These are phyloP conservation scores for Acanthisitta chloris DNA, from an alignment of 2,113 vertebrate species.

Conservation along the genomic window DNA sequence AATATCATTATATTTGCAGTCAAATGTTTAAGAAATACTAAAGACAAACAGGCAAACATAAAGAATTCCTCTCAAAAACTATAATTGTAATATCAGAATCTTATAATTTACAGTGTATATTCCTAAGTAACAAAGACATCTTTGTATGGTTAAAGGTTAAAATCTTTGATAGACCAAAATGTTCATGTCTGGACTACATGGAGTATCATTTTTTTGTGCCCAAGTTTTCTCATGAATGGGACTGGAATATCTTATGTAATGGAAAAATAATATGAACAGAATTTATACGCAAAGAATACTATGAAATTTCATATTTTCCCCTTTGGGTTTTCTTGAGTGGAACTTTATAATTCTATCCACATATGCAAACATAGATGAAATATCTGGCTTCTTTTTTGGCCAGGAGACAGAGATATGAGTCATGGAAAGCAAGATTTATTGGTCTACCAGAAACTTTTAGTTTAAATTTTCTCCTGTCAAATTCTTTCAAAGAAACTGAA, in stretches of 20 bases:
- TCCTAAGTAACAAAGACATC: not conserved
- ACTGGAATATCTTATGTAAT: not conserved
- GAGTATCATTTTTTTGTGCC: not conserved
- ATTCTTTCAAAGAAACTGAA: conserved; percentile 32
- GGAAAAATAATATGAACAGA: not conserved
- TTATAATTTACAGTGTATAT: not conserved
- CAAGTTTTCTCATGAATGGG: conserved; percentile 7
- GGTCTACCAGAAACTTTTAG: conserved; percentile 27
- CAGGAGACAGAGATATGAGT: conserved; percentile 14
- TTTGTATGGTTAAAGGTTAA: not conserved
- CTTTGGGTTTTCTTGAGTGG: not conserved
- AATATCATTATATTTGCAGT: not conserved
- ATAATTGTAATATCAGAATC: not conserved
- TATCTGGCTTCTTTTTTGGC: conserved; percentile 10
- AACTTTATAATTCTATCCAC: not conserved
- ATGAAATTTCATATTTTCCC: not conserved
- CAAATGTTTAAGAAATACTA: not conserved
- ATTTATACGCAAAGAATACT: not conserved
- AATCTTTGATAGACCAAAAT: not conserved
- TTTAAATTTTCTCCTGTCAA: conserved; percentile 55
- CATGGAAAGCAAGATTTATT: conserved; percentile 48
- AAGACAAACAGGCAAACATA: not conserved
- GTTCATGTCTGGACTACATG: not conserved
- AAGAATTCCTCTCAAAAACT: not conserved
- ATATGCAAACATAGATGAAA: not conserved